phyloP scores from a whole-genome alignment of 2,797 vertebrate species.

The Spinus olivaceus region DNA sequence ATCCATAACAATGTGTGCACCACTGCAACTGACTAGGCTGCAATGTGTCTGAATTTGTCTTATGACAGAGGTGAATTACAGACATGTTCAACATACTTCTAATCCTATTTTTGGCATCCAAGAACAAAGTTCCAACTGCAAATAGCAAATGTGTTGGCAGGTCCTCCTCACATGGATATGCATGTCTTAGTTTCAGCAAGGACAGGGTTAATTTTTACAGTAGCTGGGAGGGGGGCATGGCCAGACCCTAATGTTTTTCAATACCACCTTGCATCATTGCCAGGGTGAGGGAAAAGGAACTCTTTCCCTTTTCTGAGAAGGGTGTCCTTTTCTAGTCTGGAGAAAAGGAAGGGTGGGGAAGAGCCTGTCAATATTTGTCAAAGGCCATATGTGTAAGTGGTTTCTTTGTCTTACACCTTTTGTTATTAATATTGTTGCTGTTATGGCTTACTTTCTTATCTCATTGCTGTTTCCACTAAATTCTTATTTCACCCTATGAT shows the following conservation, averaged over 20 bases:
- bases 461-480: background rate
- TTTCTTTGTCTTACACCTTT: background rate
- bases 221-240: accelerated
- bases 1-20: background rate
- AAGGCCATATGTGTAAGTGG: background rate
- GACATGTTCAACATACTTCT: background rate
- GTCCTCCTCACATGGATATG: background rate
- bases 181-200: background rate
- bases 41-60: background rate
- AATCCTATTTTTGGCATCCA: constrained; percentile 21
- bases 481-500: background rate
- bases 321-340: background rate
- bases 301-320: background rate
- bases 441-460: background rate
- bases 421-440: background rate
- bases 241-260: background rate
- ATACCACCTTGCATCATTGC: background rate
- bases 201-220: background rate
- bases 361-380: background rate
- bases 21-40: background rate
- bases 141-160: background rate
- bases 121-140: background rate
- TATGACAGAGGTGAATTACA: background rate
- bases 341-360: background rate
- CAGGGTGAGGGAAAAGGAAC: background rate